Evolutionary conservation across 2,797 vertebrate genomes (phyloP).

Genomic region (Halcyon badia): DNA sequence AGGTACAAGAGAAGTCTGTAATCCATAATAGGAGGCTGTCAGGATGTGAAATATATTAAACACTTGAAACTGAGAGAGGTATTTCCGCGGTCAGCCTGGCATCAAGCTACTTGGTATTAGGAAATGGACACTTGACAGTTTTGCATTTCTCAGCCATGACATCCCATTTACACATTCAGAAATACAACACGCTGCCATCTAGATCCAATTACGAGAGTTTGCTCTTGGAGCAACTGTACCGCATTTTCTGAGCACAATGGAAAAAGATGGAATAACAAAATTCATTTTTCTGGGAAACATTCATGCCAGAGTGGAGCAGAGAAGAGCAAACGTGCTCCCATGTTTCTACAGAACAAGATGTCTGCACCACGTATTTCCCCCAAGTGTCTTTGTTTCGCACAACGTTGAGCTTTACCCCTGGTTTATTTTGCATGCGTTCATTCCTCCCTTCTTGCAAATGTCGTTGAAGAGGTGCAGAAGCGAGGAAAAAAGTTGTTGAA

Average conservation of each 20-base stretch:
- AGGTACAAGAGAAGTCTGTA: not conserved
- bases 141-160: not conserved
- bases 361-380: not conserved
- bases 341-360: not conserved
- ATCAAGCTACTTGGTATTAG: not conserved
- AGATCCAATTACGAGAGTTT: not conserved
- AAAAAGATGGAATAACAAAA: not conserved
- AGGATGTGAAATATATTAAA: not conserved
- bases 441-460: not conserved
- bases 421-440: not conserved
- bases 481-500: not conserved
- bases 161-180: not conserved
- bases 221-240: not conserved
- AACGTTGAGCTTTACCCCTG: not conserved
- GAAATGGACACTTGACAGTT: not conserved
- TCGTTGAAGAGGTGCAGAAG: not conserved
- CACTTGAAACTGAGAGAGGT: not conserved
- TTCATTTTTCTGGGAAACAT: not conserved
- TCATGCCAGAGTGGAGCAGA: not conserved
- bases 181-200: not conserved
- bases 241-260: not conserved
- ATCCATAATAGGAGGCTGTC: constrained; percentile 22
- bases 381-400: not conserved
- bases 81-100: not conserved
- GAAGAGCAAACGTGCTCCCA: not conserved